These are phyloP conservation scores for Drosophila jambulina DNA, from an alignment of 1,140 invertebrate genomes.

Conservation along the genomic window DNA sequence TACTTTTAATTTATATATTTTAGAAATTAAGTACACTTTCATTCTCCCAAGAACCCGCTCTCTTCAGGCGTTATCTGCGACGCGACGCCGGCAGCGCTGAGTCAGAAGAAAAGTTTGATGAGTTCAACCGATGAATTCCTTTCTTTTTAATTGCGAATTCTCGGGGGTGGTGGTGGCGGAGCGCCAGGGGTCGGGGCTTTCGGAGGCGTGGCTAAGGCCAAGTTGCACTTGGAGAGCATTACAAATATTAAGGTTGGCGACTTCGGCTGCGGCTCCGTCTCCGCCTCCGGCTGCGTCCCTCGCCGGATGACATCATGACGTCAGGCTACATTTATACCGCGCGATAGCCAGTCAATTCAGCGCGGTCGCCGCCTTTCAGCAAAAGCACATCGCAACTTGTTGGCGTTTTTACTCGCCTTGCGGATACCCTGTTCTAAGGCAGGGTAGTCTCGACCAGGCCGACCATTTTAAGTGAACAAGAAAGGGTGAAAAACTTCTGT, in stretches of 20 bases:
- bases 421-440: conserved; percentile 8
- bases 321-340: conserved; percentile 39
- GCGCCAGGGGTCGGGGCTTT: background rate
- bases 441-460: background rate
- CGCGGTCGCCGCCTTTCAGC: conserved; percentile 20
- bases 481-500: no score
- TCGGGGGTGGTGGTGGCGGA: background rate
- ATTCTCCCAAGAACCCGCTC: conserved; percentile 15
- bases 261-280: background rate
- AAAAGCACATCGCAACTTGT: conserved; percentile 32
- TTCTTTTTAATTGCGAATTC: conserved; percentile 35
- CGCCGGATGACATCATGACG: conserved; percentile 54
- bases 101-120: conserved; percentile 35
- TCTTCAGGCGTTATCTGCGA: background rate
- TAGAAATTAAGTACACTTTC: background rate
- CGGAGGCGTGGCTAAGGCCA: conserved; percentile 26
- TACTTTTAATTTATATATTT: background rate
- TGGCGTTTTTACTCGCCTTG: conserved; percentile 32
- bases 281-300: conserved; percentile 6
- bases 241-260: conserved; percentile 28
- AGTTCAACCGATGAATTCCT: conserved; percentile 18
- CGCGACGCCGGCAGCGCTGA: conserved; percentile 16
- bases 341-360: conserved; percentile 32
- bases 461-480: background rate
- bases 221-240: conserved; percentile 41